A percentile compares a stretch with the other conserved stretches of the same genome.
Evolutionary conservation across 2,113 vertebrate species (phyloP).

Genomic region (Tauraco erythrolophus): DNA sequence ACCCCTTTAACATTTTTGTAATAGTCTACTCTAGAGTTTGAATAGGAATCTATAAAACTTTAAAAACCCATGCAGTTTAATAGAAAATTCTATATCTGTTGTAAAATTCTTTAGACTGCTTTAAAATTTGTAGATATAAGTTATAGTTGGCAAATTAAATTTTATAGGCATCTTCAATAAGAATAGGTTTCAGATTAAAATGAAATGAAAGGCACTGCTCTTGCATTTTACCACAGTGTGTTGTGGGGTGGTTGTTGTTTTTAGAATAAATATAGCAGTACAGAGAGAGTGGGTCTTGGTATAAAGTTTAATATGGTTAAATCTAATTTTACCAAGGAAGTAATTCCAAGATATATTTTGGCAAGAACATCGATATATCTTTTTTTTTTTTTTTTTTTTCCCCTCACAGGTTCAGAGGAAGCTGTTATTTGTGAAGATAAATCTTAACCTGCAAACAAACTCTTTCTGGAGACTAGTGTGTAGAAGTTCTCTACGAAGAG

Average conservation of each 20-base stretch:
- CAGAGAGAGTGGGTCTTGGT: neutral
- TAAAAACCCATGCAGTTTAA: neutral
- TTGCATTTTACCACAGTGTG: neutral
- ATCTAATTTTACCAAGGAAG: neutral
- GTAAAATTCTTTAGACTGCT: neutral
- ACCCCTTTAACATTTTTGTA: neutral
- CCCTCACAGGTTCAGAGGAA: neutral
- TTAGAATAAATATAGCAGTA: neutral
- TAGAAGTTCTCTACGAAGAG: neutral
- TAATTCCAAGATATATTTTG: neutral
- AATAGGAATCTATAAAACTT: neutral
- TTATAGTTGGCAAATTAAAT: neutral
- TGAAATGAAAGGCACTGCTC: neutral
- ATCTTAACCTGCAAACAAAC: neutral
- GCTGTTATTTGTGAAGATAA: neutral
- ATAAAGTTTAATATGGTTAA: neutral
- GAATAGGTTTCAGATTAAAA: neutral
- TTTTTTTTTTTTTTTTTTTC: neutral
- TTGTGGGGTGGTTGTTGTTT: neutral
- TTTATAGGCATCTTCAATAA: neutral
- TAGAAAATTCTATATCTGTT: neutral
- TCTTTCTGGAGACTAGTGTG: neutral
- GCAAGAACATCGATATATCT: neutral
- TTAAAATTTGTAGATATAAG: neutral
- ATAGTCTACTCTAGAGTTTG: neutral